Evolutionary conservation across 2,888 invertebrate species (phyloP).

Genomic region (Trachelus stipa): DNA sequence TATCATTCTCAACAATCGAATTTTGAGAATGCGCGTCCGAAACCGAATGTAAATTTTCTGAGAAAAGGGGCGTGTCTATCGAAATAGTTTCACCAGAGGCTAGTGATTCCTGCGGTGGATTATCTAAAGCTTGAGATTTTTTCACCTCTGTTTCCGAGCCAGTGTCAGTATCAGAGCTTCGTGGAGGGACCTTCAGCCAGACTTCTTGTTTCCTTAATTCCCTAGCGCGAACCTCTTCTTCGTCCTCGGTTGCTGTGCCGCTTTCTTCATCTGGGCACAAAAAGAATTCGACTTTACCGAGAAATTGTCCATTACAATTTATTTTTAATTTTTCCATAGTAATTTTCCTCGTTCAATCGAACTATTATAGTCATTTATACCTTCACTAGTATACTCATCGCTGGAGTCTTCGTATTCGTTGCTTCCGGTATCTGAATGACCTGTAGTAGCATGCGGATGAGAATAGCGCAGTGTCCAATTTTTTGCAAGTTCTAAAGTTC

Average conservation of each 20-base stretch:
- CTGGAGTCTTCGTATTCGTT: conserved; percentile 68
- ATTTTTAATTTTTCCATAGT: background rate
- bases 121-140: conserved; percentile 50
- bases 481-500: conserved; percentile 77
- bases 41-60: background rate
- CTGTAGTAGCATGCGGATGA: conserved; percentile 55
- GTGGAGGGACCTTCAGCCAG: conserved; percentile 73
- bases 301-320: background rate
- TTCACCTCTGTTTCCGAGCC: conserved; percentile 81
- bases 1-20: background rate
- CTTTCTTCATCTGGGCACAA: conserved; percentile 72
- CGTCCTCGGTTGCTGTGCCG: conserved; percentile 80
- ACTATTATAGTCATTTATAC: conserved; percentile 47
- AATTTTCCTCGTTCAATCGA: background rate
- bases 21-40: background rate
- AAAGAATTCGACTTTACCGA: conserved; percentile 4
- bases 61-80: background rate
- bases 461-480: conserved; percentile 75
- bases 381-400: conserved; percentile 65
- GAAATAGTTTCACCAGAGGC: conserved; percentile 23
- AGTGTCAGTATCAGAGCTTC: conserved; percentile 74
- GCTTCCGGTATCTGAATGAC: conserved; percentile 66
- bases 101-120: conserved; percentile 28
- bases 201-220: conserved; percentile 78
- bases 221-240: conserved; percentile 76